A percentile compares a stretch with the other conserved stretches of the same genome.
Conservation (phyloP, 1,140 invertebrate species). For the Drosophila novamexicana region DNA sequence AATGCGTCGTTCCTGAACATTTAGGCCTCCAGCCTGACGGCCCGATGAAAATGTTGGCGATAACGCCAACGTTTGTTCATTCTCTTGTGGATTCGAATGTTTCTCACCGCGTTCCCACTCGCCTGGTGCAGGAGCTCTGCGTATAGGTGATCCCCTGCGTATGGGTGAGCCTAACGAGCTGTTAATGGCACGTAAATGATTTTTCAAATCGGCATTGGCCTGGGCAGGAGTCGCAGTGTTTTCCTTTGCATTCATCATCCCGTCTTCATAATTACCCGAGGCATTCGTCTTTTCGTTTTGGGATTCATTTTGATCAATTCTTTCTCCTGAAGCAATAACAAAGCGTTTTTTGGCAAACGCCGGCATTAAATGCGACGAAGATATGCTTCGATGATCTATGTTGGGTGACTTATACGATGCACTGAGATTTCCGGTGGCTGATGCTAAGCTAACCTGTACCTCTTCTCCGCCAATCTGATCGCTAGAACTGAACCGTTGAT, state of each 20-base stretch:
- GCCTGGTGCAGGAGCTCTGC: neutral
- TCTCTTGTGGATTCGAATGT: conserved; percentile 26
- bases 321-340: conserved; percentile 13
- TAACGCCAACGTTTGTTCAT: conserved; percentile 31
- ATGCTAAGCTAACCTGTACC: conserved; percentile 2
- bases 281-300: conserved; percentile 31
- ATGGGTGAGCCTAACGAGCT: conserved; percentile 10
- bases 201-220: conserved; percentile 8
- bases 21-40: conserved; percentile 13
- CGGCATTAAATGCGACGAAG: conserved; percentile 83
- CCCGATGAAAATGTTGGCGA: conserved; percentile 49
- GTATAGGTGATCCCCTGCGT: neutral
- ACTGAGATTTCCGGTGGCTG: conserved; percentile 7
- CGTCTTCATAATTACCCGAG: neutral
- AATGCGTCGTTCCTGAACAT: conserved; percentile 86
- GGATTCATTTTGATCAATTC: conserved; percentile 30
- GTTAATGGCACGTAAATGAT: conserved; percentile 1
- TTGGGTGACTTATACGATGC: conserved; percentile 43
- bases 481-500: conserved; percentile 60
- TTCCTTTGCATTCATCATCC: conserved; percentile 2
- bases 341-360: conserved; percentile 77
- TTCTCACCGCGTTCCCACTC: conserved; percentile 39
- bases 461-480: conserved; percentile 54
- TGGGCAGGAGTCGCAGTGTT: conserved; percentile 11
- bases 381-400: conserved; percentile 81